Conservation (phyloP, 2,113 vertebrate genomes). For the Trichomycterus rosablanca region DNA sequence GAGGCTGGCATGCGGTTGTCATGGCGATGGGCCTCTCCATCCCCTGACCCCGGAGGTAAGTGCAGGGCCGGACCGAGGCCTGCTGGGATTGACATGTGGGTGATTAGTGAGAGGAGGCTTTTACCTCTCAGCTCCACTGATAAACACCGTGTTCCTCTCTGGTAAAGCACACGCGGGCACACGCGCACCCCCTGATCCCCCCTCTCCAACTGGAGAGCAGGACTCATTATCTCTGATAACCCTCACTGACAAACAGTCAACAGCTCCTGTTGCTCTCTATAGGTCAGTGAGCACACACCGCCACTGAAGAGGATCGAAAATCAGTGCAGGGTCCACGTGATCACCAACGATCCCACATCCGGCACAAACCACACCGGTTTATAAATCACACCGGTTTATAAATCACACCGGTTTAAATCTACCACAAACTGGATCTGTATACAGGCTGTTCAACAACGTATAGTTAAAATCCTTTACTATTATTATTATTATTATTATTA, state of each 20-base stretch:
- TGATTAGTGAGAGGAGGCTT: conserved; percentile 48
- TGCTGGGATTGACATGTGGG: conserved; percentile 49
- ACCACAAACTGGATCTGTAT: too few species aligned
- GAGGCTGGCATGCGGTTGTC: conserved; percentile 61
- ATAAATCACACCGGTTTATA: too few species aligned
- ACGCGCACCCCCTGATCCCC: conserved; percentile 46
- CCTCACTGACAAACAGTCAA: conserved; percentile 43
- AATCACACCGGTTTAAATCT: too few species aligned
- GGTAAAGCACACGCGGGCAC: conserved; percentile 32
- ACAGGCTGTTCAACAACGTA: too few species aligned
- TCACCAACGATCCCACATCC: too few species aligned
- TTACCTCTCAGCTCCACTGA: conserved; percentile 30
- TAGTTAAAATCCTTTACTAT: too few species aligned
- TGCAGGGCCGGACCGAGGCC: conserved; percentile 49
- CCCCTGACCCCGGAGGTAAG: conserved; percentile 48
- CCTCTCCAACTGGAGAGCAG: conserved; percentile 43
- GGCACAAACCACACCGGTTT: too few species aligned
- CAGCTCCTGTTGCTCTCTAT: conserved; percentile 33
- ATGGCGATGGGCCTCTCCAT: conserved; percentile 62
- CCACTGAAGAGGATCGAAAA: conserved; percentile 19
- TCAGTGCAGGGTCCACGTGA: neutral
- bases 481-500: too few species aligned
- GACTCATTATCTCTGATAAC: conserved; percentile 53
- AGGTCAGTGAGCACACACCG: conserved; percentile 32
- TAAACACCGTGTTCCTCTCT: conserved; percentile 36